Evolutionary conservation across 2,113 vertebrate species (phyloP).

Genomic region (Tauraco erythrolophus): DNA sequence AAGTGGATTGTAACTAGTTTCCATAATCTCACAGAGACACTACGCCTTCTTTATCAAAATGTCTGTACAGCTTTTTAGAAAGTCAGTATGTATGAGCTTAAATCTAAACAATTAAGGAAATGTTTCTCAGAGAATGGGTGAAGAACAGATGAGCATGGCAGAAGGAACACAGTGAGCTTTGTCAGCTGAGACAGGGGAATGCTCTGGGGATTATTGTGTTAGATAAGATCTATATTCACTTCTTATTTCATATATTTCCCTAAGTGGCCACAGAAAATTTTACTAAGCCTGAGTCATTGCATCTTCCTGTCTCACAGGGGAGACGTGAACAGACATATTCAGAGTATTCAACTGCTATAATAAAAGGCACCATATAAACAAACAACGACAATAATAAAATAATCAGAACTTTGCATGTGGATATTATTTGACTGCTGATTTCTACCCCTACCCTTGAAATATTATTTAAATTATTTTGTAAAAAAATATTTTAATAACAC

Average conservation of each 20-base stretch:
- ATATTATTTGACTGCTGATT: background rate
- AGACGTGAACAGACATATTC: background rate
- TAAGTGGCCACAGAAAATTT: background rate
- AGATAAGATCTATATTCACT: background rate
- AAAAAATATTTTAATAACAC: background rate
- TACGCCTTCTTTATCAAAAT: background rate
- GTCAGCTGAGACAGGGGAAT: background rate
- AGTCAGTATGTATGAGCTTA: background rate
- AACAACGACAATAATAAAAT: background rate
- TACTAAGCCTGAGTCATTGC: background rate
- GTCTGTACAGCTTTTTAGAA: background rate
- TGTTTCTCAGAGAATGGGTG: background rate
- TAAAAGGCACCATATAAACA: background rate
- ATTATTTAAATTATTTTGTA: background rate
- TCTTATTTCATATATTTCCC: background rate
- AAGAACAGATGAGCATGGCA: constrained; percentile 17
- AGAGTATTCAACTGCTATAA: background rate
- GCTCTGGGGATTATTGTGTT: background rate
- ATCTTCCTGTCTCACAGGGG: background rate
- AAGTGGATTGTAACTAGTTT: background rate
- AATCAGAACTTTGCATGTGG: background rate
- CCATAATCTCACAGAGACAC: background rate
- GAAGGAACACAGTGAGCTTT: constrained; percentile 20
- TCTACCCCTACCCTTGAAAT: background rate
- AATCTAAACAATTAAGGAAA: constrained; percentile 28